These are phyloP conservation scores for Drosophila paramelanica DNA, from an alignment of 2,888 invertebrate genomes.

Conservation along the genomic window DNA sequence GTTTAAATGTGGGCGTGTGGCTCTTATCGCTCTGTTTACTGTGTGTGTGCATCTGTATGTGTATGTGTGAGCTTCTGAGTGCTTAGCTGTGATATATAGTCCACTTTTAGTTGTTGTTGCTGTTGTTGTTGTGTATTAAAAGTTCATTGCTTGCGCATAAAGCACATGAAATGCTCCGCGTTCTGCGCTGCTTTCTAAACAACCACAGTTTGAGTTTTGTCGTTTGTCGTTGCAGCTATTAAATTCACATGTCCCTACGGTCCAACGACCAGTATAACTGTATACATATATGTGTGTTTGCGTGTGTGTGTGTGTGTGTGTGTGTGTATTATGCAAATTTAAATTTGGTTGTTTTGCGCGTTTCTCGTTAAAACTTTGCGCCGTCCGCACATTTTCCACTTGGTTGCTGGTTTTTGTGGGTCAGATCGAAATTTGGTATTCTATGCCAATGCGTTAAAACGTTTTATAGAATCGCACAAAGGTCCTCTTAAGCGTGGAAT, in stretches of 20 bases:
- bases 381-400: constrained; percentile 67
- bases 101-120: constrained; percentile 38
- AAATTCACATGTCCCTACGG: constrained; percentile 51
- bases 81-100: constrained; percentile 77
- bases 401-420: constrained; percentile 39
- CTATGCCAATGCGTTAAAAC: constrained; percentile 59
- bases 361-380: constrained; percentile 67
- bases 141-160: constrained; percentile 79
- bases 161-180: constrained; percentile 75
- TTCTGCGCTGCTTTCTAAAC: constrained; percentile 66
- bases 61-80: constrained; percentile 52
- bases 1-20: constrained; percentile 48
- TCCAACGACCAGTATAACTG: neutral
- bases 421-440: constrained; percentile 58
- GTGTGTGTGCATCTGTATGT: constrained; percentile 22
- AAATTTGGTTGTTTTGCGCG: constrained; percentile 61
- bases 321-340: constrained; percentile 72
- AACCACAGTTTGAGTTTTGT: constrained; percentile 77
- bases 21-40: constrained; percentile 36
- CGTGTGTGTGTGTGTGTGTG: constrained; percentile 39
- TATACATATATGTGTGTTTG: neutral
- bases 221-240: constrained; percentile 76
- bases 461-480: constrained; percentile 51
- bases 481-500: constrained; percentile 32
- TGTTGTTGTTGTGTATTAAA: constrained; percentile 74